These are phyloP conservation scores for Andrena bicolor DNA, from an alignment of 2,888 invertebrate genomes.

Conservation along the genomic window DNA sequence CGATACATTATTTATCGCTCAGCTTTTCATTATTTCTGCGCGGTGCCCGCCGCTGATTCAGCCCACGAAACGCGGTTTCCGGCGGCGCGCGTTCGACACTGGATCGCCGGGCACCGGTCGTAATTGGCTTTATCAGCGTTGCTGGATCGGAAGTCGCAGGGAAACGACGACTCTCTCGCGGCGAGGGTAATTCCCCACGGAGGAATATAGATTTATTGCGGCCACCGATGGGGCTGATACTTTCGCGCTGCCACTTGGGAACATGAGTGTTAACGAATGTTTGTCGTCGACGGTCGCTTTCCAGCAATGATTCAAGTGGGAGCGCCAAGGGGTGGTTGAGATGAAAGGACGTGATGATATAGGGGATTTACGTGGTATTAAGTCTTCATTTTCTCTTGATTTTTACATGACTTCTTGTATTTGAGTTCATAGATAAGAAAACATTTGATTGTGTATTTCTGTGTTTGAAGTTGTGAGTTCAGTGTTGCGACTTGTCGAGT, in stretches of 20 bases:
- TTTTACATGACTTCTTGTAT: background rate
- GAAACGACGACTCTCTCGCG: slow-evolving; percentile 7
- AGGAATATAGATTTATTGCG: slow-evolving; percentile 21
- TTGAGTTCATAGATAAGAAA: no score
- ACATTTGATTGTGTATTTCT: no score
- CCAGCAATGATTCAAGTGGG: no score
- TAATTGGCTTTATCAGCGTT: slow-evolving; percentile 42
- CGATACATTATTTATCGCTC: slow-evolving; percentile 84
- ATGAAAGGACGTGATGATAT: no score
- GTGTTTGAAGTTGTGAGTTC: no score
- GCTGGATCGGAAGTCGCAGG: slow-evolving; percentile 16
- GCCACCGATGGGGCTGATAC: slow-evolving; percentile 13
- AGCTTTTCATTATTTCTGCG: slow-evolving; percentile 83
- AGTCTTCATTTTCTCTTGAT: background rate
- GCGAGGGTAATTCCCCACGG: slow-evolving; percentile 12
- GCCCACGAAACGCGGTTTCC: slow-evolving; percentile 63
- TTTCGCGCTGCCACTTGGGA: background rate
- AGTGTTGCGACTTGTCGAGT: no score
- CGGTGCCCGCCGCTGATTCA: slow-evolving; percentile 46
- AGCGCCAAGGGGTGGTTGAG: no score
- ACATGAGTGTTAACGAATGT: background rate
- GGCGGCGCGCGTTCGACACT: slow-evolving; percentile 25
- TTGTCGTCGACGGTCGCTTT: no score
- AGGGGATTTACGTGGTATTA: no score
- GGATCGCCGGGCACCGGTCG: slow-evolving; percentile 29